Evolutionary conservation across 2,113 vertebrate species (phyloP).

Genomic region (Phalacrocorax pelagicus): DNA sequence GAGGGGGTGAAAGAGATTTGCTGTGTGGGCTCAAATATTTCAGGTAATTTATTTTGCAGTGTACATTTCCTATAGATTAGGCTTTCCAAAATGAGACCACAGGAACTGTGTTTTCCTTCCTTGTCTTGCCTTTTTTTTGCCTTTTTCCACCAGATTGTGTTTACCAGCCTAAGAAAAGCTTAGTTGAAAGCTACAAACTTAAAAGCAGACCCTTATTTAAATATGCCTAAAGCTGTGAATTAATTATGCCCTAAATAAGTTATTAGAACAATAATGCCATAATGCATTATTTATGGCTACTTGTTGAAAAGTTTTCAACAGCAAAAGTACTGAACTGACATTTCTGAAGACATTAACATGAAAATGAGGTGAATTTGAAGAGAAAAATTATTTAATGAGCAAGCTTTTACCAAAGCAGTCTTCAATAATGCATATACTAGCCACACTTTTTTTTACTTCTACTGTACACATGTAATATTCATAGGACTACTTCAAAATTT

Average conservation of each 20-base stretch:
- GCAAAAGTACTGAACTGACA: constrained; percentile 75
- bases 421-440: constrained; percentile 74
- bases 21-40: constrained; percentile 17
- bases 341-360: constrained; percentile 78
- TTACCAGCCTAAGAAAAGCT: constrained; percentile 7
- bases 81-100: neutral
- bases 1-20: neutral
- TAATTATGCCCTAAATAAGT: constrained; percentile 81
- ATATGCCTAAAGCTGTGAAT: constrained; percentile 74
- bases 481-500: constrained; percentile 35
- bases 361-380: constrained; percentile 68
- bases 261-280: constrained; percentile 78
- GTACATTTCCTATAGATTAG: constrained; percentile 35
- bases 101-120: neutral
- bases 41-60: constrained; percentile 53
- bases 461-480: constrained; percentile 61
- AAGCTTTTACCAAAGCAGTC: constrained; percentile 48
- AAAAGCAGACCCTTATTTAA: constrained; percentile 64
- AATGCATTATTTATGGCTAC: constrained; percentile 83
- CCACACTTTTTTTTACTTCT: constrained; percentile 31
- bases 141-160: neutral
- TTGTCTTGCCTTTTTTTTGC: neutral
- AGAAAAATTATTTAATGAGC: constrained; percentile 59
- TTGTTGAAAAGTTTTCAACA: constrained; percentile 78
- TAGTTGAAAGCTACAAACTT: constrained; percentile 17